Base-by-base conservation (phyloP, 2,888 invertebrate species). In the Sialis fuliginosa region DNA sequence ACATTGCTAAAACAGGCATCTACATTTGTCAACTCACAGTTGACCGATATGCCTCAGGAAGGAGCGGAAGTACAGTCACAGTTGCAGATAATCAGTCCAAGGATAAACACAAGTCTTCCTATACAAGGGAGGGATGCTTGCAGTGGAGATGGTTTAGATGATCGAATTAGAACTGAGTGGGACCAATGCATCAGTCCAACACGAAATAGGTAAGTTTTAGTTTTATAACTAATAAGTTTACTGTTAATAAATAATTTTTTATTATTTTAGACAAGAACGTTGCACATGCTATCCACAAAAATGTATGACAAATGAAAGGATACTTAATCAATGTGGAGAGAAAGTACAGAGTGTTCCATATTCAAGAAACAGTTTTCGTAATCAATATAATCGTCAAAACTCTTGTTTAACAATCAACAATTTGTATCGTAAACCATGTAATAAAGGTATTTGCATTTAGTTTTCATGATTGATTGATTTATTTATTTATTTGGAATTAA, bases 91-190 rank as follows among this genome's bases (percentile, higher is more conserved):
- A 42, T 33, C 8, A 47, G 35, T 42, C 31, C 31, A 2, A n/a
- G 32, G 8, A 42, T 22, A 31, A 30, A 10, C 10, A 6, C 41
- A 6, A 8, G 33, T 4, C 12, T 42, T 2, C 46, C 32, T 9
- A 7, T 32, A 7, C 22, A 42, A 13, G 7, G 13, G 5, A 5
- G 37, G 9, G 31, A 47, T 39, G 42, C n/a, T 10, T 31, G 42
- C 30, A n/a, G 13, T 22, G 31, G 9, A 8, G 22, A 31, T 5
- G 31, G 12, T 7, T n/a, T 12, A 5, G 47, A 47, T 33, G 31
- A 39, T 6, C 42, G 47, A 3, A 33, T 42, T 12, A 37, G 9
- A 6, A 42, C 42, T 5, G 47, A 47, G 42, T 47, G 47, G 47
- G 47, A 47, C 35, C 47, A 47, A 42, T 13, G 42, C n/a, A 42